Base-by-base conservation (phyloP, 2,113 vertebrate genomes). In the Callithrix jacchus region DNA sequence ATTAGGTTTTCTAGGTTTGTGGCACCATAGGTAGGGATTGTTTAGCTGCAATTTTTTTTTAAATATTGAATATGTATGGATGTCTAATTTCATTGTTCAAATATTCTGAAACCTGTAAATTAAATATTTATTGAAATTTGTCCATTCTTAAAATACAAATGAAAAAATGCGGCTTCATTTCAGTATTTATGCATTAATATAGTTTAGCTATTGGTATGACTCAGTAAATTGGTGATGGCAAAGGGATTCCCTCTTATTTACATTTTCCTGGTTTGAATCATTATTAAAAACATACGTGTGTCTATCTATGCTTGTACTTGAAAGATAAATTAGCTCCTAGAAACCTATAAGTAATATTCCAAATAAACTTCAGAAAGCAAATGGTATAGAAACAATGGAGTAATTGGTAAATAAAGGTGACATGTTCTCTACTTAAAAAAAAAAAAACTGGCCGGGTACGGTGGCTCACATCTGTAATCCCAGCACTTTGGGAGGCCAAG, bases 61-160 rank as follows among this genome's bases (percentile, higher is more conserved):
- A 47, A 97, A 89, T 64, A 45, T 30, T 30, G 40, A 85, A 91
- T 87, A 30, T 95, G 9, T 92, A 4, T 0, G 5, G 58, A 2
- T 92, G 70, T 96, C 32, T 58, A 47, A 17, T 71, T 58, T 82
- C 74, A 58, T 45, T 25, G 1, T 91, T 30, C 1, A 56, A 94
- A 87, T 81, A 79, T 40, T 52, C 20, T 94, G 79, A 9, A 95
- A 18, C 64, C 74, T 93, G 35, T 88, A 96, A 97, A 96, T 54
- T 74, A 49, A 32, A 18, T 54, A 16, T 49, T 37, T 9, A 49
- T 68, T 35, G 11, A 66, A 37, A 4, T 23, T 80, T 92, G 18
- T 74, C 73, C 12, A 27, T 76, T 88, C 56, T 82, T 66, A 87
- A 86, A 92, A 49, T 73, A 58, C 61, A 96, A 85, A 74, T 92